Conservation (phyloP, 2,888 invertebrate genomes). For the Amiota minor region DNA sequence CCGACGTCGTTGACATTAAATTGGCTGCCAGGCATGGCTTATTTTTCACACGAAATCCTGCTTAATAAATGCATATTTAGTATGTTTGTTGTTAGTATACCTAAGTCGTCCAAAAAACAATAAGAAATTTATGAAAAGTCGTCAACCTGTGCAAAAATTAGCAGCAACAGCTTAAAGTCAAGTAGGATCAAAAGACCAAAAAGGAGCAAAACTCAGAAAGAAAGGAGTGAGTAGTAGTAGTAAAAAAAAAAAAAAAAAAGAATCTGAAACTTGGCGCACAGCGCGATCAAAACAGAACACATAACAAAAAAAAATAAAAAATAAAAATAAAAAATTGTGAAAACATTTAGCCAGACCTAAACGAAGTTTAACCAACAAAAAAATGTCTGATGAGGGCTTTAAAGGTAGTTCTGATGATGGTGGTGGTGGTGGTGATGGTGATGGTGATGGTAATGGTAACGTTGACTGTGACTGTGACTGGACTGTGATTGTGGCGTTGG, state of each 20-base stretch:
- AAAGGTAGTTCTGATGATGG: background rate
- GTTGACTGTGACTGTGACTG: conserved; percentile 44
- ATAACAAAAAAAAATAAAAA: background rate
- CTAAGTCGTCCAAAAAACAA: conserved; percentile 11
- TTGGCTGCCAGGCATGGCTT: conserved; percentile 41
- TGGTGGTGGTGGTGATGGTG: background rate
- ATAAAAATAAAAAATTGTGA: conserved; percentile 21
- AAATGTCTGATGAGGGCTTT: background rate
- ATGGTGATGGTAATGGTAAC: conserved; percentile 33
- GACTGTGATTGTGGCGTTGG: conserved; percentile 56
- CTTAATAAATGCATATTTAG: conserved; percentile 58
- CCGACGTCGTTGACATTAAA: conserved; percentile 66
- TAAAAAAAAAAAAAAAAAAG: background rate
- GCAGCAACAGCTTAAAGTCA: conserved; percentile 33
- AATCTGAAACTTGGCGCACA: conserved; percentile 25
- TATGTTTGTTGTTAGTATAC: too few species aligned
- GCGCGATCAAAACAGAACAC: conserved; percentile 36
- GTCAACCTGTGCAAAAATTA: conserved; percentile 59
- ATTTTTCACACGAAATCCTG: conserved; percentile 71
- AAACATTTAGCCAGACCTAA: conserved; percentile 38
- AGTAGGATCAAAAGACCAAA: conserved; percentile 37
- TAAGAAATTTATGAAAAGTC: conserved; percentile 64
- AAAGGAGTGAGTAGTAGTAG: conserved; percentile 11
- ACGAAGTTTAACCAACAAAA: background rate
- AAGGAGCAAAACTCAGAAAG: conserved; percentile 21